Conservation (phyloP, 2,888 invertebrate genomes). For the Patella depressa region DNA sequence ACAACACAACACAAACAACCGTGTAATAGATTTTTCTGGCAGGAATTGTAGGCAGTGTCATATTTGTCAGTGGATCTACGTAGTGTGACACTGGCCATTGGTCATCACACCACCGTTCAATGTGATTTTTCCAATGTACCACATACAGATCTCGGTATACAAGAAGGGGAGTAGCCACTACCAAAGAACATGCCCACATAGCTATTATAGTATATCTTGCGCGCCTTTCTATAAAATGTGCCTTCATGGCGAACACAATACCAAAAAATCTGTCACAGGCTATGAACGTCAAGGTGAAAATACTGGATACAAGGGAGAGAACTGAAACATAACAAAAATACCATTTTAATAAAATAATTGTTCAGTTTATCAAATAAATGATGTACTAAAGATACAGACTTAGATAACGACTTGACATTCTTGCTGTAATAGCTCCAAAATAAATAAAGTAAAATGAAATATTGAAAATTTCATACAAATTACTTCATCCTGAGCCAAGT, state of each 20-base stretch:
- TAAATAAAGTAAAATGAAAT: too few relatives aligned
- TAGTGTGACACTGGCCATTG: slow-evolving; percentile 54
- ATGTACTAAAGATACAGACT: too few relatives aligned
- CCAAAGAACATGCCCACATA: slow-evolving; percentile 80
- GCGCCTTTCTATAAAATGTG: slow-evolving; percentile 78
- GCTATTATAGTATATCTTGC: slow-evolving; percentile 78
- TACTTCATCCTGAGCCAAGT: too few relatives aligned
- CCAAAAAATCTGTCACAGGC: slow-evolving; percentile 88
- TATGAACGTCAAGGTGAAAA: slow-evolving; percentile 83
- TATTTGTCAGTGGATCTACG: slow-evolving; percentile 30
- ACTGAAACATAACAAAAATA: slow-evolving; percentile 72
- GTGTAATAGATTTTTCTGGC: slow-evolving; percentile 83
- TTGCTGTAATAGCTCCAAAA: too few relatives aligned
- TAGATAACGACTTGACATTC: too few relatives aligned
- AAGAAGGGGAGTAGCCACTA: slow-evolving; percentile 75
- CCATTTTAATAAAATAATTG: too few relatives aligned
- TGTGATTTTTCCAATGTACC: slow-evolving; percentile 80
- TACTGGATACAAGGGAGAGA: slow-evolving; percentile 81
- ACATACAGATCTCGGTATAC: slow-evolving; percentile 74
- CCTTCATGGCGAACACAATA: slow-evolving; percentile 82
- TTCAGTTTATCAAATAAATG: too few relatives aligned
- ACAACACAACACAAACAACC: slow-evolving; percentile 81
- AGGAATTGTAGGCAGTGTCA: slow-evolving; percentile 39
- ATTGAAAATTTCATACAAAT: too few relatives aligned
- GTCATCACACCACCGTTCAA: slow-evolving; percentile 84